A percentile compares a stretch with the other conserved stretches of the same genome.
Evolutionary conservation across 2,113 vertebrate genomes (phyloP).

Genomic region (Ammodytes dubius): DNA sequence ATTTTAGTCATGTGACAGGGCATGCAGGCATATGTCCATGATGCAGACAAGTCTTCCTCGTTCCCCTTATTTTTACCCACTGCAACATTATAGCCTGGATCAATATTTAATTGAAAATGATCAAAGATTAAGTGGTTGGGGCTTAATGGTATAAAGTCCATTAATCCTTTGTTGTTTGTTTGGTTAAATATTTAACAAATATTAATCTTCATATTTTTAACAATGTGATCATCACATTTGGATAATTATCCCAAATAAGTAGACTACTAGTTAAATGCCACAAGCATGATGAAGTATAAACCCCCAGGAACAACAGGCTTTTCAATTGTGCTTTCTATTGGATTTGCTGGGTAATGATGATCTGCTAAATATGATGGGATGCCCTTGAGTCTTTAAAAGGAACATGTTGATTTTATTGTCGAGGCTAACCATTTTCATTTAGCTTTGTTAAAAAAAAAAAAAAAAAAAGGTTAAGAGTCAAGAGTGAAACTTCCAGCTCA

Average conservation of each 20-base stretch:
- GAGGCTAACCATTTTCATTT: not conserved
- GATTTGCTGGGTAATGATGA: not conserved
- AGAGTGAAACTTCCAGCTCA: not conserved
- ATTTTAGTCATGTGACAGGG: slow-evolving; percentile 58
- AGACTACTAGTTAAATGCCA: not conserved
- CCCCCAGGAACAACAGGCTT: not conserved
- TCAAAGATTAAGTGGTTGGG: not conserved
- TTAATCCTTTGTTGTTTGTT: no score
- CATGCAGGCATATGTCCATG: slow-evolving; percentile 3
- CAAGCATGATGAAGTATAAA: not conserved
- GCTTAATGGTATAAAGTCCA: no score
- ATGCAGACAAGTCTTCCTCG: not conserved
- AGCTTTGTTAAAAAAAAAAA: not conserved
- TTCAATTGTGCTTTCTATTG: not conserved
- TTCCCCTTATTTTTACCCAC: not conserved
- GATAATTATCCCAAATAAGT: not conserved
- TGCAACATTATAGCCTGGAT: no score
- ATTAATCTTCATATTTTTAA: not conserved
- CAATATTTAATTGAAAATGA: not conserved
- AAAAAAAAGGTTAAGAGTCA: not conserved
- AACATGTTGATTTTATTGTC: not conserved
- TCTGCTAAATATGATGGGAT: not conserved
- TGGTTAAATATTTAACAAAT: no score
- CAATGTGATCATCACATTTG: not conserved
- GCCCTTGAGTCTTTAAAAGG: not conserved